phyloP scores from a whole-genome alignment of 2,797 vertebrate genomes.

The Nothura maculosa region DNA sequence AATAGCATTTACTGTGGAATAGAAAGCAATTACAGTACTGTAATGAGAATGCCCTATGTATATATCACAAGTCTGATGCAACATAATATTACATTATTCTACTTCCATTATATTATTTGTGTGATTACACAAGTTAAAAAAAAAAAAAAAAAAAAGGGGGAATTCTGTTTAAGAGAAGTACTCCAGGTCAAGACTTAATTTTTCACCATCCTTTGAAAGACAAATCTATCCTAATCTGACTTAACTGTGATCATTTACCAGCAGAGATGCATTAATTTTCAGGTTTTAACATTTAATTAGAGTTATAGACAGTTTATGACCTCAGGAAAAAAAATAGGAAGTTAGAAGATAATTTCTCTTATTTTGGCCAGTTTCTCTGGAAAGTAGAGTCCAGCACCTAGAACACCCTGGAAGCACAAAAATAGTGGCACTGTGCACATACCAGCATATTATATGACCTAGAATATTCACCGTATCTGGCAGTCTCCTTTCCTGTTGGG shows the following conservation, averaged over 20 bases:
- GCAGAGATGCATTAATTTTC: background rate
- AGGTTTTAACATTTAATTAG: background rate
- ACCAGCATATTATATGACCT: background rate
- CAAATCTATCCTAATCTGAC: background rate
- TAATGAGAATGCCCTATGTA: background rate
- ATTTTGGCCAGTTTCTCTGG: background rate
- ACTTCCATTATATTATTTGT: background rate
- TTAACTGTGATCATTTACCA: background rate
- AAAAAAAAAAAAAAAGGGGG: background rate
- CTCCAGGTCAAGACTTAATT: background rate
- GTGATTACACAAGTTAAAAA: background rate
- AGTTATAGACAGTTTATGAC: background rate
- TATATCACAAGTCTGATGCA: background rate
- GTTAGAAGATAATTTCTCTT: background rate
- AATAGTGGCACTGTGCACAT: background rate
- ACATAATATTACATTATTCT: background rate
- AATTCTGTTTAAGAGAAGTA: background rate
- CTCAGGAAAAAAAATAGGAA: background rate
- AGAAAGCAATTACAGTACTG: slow-evolving; percentile 29
- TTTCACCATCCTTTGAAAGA: background rate
- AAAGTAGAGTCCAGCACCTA: background rate
- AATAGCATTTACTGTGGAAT: slow-evolving; percentile 23
- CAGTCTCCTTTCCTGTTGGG: background rate
- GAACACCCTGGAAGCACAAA: background rate
- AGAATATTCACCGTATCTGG: background rate